Evolutionary conservation across 2,113 vertebrate genomes (phyloP), one percentile per base, ranked within the genome.

Genomic region (Myrmophylax atrothorax): DNA sequence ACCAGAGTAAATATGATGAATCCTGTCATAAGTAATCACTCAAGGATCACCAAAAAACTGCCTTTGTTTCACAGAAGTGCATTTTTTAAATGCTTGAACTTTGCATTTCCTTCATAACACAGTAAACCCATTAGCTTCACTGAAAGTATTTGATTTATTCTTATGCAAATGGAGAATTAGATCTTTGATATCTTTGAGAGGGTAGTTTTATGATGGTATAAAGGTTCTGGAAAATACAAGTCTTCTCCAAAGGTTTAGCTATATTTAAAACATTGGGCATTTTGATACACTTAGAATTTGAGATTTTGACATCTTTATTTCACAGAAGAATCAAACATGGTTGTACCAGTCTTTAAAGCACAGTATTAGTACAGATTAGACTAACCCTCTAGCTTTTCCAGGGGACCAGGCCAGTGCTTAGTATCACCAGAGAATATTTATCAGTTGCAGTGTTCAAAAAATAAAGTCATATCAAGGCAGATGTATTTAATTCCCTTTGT

Each of bases 1-100:
- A 60, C 56, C 49, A 28, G 80, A 87, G 46, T 90, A 94, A 96
- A 94, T 87, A 72, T 14, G 37, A 68, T 77, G 44, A 95, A 72
- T 89, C 18, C 52, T 84, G 90, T 93, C 88, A 79, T 58, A 75
- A 84, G 18, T 70, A 84, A 84, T 93, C 19, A 75, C 31, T 72
- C 40, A 72, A 59, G 60, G 62, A 92, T 87, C 52, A 89, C 68
- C 16, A 35, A 66, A 60, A 70, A 50, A 0, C 0, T 2, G 4
- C 15, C 22, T 74, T 81, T 86, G 33, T 75, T 92, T 87, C 68
- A 82, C 12, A 82, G 53, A 90, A 62, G 29, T 82, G 33, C 38
- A 70, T 26, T 75, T 94, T 78, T 68, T 46, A 81, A 75, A 24
- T 49, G 31, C 28, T 78, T 86, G 52, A 92, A 72, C 42, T 64